phyloP scores from a whole-genome alignment of 2,888 invertebrate genomes.

The Stenurella melanura region DNA sequence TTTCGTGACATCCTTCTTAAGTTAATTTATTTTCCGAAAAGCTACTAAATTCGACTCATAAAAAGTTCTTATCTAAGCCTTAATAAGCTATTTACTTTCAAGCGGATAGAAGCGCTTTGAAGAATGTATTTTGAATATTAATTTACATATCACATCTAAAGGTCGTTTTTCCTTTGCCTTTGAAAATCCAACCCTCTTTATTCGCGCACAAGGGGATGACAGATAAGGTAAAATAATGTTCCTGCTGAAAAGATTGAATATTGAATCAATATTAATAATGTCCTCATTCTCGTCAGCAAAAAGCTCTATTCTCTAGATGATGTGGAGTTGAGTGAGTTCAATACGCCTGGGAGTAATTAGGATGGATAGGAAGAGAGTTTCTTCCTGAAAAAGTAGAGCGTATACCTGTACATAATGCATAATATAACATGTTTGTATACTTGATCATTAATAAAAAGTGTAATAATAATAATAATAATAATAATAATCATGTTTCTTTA shows the following conservation, averaged over 20 bases:
- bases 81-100: constrained; percentile 41
- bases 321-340: neutral
- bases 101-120: constrained; percentile 3
- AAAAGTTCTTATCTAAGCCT: constrained; percentile 15
- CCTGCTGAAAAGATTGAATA: constrained; percentile 31
- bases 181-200: constrained; percentile 26
- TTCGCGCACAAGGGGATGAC: constrained; percentile 23
- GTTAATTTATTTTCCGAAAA: constrained; percentile 19
- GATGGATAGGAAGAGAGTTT: neutral
- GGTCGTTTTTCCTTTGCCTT: constrained; percentile 20
- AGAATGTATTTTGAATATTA: constrained; percentile 37
- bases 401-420: too few species aligned
- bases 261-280: constrained; percentile 37
- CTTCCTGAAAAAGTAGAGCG: neutral
- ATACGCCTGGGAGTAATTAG: neutral
- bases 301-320: constrained; percentile 10
- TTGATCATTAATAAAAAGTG: too few species aligned
- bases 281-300: constrained; percentile 25
- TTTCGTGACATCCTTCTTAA: constrained; percentile 5
- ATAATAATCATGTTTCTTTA: too few species aligned
- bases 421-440: too few species aligned
- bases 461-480: too few species aligned
- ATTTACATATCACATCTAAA: constrained; percentile 34
- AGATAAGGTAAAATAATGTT: constrained; percentile 39
- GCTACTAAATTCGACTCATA: constrained; percentile 23